Evolutionary conservation across 2,113 vertebrate species (phyloP).

Genomic region (Marmota flaviventris): DNA sequence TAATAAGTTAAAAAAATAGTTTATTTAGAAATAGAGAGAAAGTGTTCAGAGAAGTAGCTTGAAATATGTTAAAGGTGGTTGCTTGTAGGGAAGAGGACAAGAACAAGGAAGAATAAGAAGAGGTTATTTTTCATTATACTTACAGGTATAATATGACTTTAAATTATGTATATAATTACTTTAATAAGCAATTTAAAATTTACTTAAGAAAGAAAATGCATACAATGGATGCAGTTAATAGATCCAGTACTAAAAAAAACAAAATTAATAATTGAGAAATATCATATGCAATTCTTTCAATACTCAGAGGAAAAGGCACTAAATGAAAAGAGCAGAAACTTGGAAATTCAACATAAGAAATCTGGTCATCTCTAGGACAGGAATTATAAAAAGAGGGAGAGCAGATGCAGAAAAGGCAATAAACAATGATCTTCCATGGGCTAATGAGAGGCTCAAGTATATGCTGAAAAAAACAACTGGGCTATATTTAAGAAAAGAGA

Average conservation of each 20-base stretch:
- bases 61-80: neutral
- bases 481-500: neutral
- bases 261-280: conserved; percentile 31
- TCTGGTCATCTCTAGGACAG: neutral
- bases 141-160: neutral
- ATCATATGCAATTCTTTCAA: neutral
- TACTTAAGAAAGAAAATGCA: conserved; percentile 54
- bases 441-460: neutral
- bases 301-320: neutral
- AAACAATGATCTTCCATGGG: neutral
- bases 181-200: conserved; percentile 33
- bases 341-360: neutral
- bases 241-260: neutral
- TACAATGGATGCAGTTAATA: neutral
- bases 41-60: conserved; percentile 1
- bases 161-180: conserved; percentile 21
- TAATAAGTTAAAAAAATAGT: conserved; percentile 43
- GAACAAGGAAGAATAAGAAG: neutral
- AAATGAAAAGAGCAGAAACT: conserved; percentile 1
- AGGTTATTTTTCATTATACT: conserved; percentile 15
- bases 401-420: neutral
- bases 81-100: neutral
- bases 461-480: neutral
- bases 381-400: neutral
- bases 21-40: neutral